These are phyloP conservation scores for Albula goreensis DNA, from an alignment of 2,113 vertebrate species.

Conservation along the genomic window DNA sequence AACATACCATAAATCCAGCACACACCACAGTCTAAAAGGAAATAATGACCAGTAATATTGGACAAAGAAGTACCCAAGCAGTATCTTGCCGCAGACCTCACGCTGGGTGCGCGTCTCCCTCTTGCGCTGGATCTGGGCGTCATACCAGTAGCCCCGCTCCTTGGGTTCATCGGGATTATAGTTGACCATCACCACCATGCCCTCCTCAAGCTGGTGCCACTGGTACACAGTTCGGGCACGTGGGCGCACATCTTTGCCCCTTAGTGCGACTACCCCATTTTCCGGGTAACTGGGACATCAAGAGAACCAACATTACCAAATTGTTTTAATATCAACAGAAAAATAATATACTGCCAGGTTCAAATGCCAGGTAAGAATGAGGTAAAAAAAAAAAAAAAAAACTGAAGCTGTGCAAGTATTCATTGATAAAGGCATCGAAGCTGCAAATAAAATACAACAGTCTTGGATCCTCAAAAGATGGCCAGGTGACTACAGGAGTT, in stretches of 20 bases:
- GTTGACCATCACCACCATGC: conserved; percentile 92
- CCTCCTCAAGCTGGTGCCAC: conserved; percentile 87
- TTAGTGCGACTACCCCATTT: conserved; percentile 81
- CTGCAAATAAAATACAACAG: no score
- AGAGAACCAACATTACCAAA: no score
- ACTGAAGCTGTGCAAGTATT: neutral
- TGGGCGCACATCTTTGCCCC: conserved; percentile 77
- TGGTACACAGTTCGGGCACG: conserved; percentile 81
- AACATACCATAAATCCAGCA: no score
- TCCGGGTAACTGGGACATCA: conserved; percentile 82
- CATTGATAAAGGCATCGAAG: no score
- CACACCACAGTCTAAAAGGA: no score
- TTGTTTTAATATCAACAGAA: no score
- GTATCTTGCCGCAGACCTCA: conserved; percentile 83
- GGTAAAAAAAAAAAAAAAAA: neutral
- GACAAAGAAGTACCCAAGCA: conserved; percentile 78
- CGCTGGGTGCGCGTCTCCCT: conserved; percentile 76
- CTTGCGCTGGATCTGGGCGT: conserved; percentile 86
- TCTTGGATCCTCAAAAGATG: no score
- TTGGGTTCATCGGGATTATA: conserved; percentile 88
- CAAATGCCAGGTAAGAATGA: conserved; percentile 4
- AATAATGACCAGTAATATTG: no score
- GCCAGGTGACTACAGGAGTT: no score
- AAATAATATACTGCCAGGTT: no score
- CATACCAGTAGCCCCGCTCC: conserved; percentile 95